Conservation (phyloP, 2,888 invertebrate genomes). For the Yponomeuta sedellus region DNA sequence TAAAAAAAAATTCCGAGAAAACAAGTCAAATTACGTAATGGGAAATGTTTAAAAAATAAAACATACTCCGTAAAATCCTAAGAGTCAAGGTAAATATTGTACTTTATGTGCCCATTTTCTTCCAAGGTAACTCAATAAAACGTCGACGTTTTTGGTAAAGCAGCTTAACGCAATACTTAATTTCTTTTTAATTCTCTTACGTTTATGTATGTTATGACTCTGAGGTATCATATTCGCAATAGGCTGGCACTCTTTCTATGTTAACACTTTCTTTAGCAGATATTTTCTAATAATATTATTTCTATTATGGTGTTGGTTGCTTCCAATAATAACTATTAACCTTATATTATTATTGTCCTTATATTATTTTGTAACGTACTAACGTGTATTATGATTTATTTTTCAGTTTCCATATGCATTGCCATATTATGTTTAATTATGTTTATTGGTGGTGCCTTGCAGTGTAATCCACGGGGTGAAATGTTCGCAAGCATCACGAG, state of each 20-base stretch:
- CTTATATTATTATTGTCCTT: no score
- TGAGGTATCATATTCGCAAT: no score
- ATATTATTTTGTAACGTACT: background rate
- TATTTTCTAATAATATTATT: background rate
- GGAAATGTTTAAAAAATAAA: background rate
- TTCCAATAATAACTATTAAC: background rate
- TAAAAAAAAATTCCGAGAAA: background rate
- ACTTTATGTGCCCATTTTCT: background rate
- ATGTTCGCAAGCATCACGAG: conserved; percentile 89
- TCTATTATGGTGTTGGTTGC: background rate
- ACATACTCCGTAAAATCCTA: background rate
- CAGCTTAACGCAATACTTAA: background rate
- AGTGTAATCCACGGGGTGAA: conserved; percentile 87
- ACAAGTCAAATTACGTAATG: background rate
- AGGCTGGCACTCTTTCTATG: no score
- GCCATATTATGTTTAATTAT: conserved; percentile 15
- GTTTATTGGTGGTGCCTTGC: conserved; percentile 53
- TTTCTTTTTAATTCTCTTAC: background rate
- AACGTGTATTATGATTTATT: conserved; percentile 13
- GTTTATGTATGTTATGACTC: no score
- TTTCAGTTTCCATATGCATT: conserved; percentile 11
- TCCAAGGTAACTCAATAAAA: background rate
- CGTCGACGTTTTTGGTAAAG: background rate
- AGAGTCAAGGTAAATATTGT: background rate
- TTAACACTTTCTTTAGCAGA: no score